Evolutionary conservation across 1,140 invertebrate genomes (phyloP).

Genomic region (Streblospio benedicti): DNA sequence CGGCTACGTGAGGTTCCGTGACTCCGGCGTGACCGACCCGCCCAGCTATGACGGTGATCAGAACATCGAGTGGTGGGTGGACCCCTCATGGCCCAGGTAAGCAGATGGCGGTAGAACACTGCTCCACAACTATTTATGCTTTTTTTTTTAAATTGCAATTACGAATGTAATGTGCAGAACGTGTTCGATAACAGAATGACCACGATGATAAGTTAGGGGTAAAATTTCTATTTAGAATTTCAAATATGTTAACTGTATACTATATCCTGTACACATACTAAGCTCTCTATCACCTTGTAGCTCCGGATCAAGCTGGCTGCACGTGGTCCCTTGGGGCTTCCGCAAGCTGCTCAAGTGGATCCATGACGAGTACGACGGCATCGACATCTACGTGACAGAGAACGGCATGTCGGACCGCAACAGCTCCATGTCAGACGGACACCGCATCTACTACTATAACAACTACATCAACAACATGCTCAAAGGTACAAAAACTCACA

Average conservation of each 20-base stretch:
- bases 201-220: not conserved
- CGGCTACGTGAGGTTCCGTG: constrained; percentile 21
- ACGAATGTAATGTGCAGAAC: not conserved
- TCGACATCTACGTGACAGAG: constrained; percentile 22
- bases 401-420: constrained; percentile 17
- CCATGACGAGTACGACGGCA: constrained; percentile 19
- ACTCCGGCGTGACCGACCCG: constrained; percentile 7
- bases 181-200: not conserved
- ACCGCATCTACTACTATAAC: constrained; percentile 21
- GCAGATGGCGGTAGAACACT: too few species aligned
- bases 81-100: constrained; percentile 26
- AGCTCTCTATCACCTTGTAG: not conserved
- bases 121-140: too few species aligned
- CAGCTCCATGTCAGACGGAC: constrained; percentile 17
- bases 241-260: not conserved
- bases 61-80: constrained; percentile 16
- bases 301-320: constrained; percentile 12
- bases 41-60: constrained; percentile 26
- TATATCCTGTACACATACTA: not conserved
- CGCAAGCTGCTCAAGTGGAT: constrained; percentile 19
- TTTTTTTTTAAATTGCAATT: not conserved
- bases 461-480: constrained; percentile 27
- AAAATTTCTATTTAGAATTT: not conserved
- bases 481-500: constrained; percentile 30
- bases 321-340: constrained; percentile 4